Percentiles rank a stretch among this genome's conserved stretches.
These are phyloP conservation scores for Catocala nupta DNA, from an alignment of 2,888 invertebrate species.

Conservation along the genomic window DNA sequence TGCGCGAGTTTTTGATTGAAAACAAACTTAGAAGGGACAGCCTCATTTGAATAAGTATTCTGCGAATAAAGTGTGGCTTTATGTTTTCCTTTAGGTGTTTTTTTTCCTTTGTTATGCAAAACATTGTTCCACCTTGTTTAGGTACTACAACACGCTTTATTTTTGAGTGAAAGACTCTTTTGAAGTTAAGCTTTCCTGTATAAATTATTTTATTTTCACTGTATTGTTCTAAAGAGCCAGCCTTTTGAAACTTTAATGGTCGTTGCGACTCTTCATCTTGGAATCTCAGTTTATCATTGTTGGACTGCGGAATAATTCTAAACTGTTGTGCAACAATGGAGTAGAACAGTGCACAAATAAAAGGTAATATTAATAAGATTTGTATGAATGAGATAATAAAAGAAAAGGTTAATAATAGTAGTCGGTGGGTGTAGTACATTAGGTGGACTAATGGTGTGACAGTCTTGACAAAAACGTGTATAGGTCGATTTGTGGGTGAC, in stretches of 20 bases:
- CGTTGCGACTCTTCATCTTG: slow-evolving; percentile 72
- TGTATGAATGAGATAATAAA: slow-evolving; percentile 15
- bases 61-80: slow-evolving; percentile 88
- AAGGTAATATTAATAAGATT: slow-evolving; percentile 23
- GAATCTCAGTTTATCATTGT: slow-evolving; percentile 75
- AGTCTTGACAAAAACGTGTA: slow-evolving; percentile 47
- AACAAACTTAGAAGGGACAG: slow-evolving; percentile 88
- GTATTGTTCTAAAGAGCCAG: slow-evolving; percentile 83
- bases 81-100: slow-evolving; percentile 87
- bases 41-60: slow-evolving; percentile 88
- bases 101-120: slow-evolving; percentile 87
- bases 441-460: slow-evolving; percentile 22
- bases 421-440: slow-evolving; percentile 20
- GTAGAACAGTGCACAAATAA: slow-evolving; percentile 20
- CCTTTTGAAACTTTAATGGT: slow-evolving; percentile 82
- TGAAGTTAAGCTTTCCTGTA: slow-evolving; percentile 87
- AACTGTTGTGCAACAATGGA: slow-evolving; percentile 42
- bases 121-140: slow-evolving; percentile 88
- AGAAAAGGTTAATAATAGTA: slow-evolving; percentile 19
- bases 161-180: slow-evolving; percentile 87
- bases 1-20: slow-evolving; percentile 87
- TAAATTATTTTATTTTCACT: slow-evolving; percentile 86
- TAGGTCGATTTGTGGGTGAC: slow-evolving; percentile 36
- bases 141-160: slow-evolving; percentile 87
- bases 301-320: slow-evolving; percentile 54